Percentiles rank a stretch among this genome's conserved stretches.
phyloP scores from a whole-genome alignment of 2,113 vertebrate genomes.

The Ptyas mucosa region DNA sequence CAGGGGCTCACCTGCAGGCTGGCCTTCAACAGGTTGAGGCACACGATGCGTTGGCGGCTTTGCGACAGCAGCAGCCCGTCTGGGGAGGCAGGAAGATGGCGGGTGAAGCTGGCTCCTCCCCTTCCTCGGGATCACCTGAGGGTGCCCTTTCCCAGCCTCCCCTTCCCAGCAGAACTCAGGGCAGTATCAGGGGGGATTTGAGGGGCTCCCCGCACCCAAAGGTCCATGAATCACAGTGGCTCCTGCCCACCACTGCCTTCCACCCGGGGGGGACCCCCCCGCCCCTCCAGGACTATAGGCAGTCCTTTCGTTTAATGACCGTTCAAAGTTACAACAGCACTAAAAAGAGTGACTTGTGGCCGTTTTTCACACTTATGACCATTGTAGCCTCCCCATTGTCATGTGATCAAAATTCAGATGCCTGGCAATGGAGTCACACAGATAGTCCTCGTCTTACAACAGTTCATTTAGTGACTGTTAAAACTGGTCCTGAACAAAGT shows the following conservation, averaged over 20 bases:
- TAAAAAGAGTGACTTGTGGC: not conserved
- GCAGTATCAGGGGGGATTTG: not conserved
- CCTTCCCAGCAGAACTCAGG: not conserved
- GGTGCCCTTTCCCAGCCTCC: not conserved
- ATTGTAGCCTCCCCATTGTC: rapidly evolving
- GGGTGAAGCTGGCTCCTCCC: not conserved
- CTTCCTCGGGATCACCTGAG: no score
- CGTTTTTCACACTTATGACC: not conserved
- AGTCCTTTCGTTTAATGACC: not conserved
- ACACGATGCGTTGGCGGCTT: conserved; percentile 92
- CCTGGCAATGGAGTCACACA: no score
- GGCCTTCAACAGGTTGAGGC: conserved; percentile 86
- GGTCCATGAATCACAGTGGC: not conserved
- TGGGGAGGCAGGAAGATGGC: conserved; percentile 51
- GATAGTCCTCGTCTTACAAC: no score
- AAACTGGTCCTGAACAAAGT: no score
- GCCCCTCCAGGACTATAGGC: no score
- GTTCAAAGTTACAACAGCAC: not conserved
- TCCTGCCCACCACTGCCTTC: not conserved
- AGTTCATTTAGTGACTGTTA: no score
- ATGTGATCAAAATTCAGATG: no score
- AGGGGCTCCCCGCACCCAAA: no score
- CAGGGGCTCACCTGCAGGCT: conserved; percentile 75
- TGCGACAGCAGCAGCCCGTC: conserved; percentile 96
- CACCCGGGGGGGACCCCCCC: rapidly evolving